Evolutionary conservation across 92 coral and sea anemone genomes (phyloP).

Genomic region (Virgularia gustaviana): DNA sequence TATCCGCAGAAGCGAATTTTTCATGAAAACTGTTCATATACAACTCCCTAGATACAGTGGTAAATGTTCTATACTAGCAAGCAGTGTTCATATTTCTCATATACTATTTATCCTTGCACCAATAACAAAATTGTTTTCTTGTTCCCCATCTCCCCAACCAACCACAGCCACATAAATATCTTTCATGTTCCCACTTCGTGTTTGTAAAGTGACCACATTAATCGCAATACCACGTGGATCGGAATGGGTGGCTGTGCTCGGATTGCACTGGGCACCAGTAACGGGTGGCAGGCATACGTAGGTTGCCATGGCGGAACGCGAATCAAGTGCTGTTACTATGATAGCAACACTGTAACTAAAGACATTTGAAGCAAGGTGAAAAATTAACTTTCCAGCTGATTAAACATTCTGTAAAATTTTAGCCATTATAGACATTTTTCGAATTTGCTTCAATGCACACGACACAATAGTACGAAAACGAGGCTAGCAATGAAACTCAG

Average conservation of each 20-base stretch:
- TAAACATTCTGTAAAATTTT: too few species aligned
- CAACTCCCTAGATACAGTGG: too few species aligned
- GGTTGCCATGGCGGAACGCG: slow-evolving; percentile 71
- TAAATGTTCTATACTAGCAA: too few species aligned
- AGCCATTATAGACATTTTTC: too few species aligned
- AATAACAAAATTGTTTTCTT: slow-evolving; percentile 57
- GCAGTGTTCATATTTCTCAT: too few species aligned
- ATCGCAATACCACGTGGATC: slow-evolving; percentile 72
- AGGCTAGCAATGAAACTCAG: too few species aligned
- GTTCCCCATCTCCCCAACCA: slow-evolving; percentile 72
- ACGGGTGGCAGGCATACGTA: slow-evolving; percentile 59
- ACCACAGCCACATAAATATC: slow-evolving; percentile 56
- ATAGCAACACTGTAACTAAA: slow-evolving; percentile 55
- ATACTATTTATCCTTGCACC: slow-evolving; percentile 65
- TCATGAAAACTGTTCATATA: too few species aligned
- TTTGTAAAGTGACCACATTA: slow-evolving; percentile 60
- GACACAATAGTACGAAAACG: too few species aligned
- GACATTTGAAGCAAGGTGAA: too few species aligned
- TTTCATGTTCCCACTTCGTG: slow-evolving; percentile 51
- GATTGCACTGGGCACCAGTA: slow-evolving; percentile 41
- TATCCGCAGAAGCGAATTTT: too few species aligned
- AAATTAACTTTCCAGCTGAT: too few species aligned
- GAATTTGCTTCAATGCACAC: too few species aligned
- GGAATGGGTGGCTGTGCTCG: slow-evolving; percentile 46
- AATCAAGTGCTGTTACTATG: slow-evolving; percentile 53